Base-by-base conservation (phyloP, 2,113 vertebrate genomes). In the Grammomys dolichurus region DNA sequence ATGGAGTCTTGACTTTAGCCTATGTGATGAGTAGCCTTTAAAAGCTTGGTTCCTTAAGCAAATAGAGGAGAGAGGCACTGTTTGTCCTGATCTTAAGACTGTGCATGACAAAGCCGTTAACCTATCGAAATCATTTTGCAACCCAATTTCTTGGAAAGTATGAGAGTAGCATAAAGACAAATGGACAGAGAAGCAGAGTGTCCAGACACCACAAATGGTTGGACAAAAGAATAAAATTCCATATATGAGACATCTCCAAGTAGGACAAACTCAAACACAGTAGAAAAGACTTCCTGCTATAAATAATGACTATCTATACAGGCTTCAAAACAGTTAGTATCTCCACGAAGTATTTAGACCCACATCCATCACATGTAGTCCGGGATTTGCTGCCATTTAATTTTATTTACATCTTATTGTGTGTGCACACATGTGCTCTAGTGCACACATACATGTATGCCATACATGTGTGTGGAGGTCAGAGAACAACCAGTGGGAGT, bases 231-330 rank as follows among this genome's bases (percentile, higher is more conserved):
- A 48, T 92, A 93, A 63, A 80, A 81, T 88, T 60, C 82, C 2
- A 69, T 75, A 86, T 65, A 28, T 92, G 81, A 90, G 65, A 85
- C 87, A 36, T 82, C 89, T 87, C 75, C 73, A 95, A 92, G 5
- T 33, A 93, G 58, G 80, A 91, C 26, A 95, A 86, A 93, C 67
- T 10, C 24, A 87, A 56, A 60, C 87, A 80, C 43, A 78, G 26
- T 73, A 70, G 69, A 85, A 77, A 93, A n/a, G 5, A 48, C 24
- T 84, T 70, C 51, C 28, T 26, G 19, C 12, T 78, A 28, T 60
- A 87, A 93, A 72, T 51, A 85, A 56, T 73, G 46, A 72, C 40
- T 86, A 69, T 19, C 40, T 86, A 69, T 19, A 8, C 48, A 36
- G 40, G 2, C 17, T 82, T 91, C 51, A 63, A 63, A 90, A 69